Base-by-base conservation (phyloP, 2,888 invertebrate species). In the Vannuccia rotundouncinata region DNA sequence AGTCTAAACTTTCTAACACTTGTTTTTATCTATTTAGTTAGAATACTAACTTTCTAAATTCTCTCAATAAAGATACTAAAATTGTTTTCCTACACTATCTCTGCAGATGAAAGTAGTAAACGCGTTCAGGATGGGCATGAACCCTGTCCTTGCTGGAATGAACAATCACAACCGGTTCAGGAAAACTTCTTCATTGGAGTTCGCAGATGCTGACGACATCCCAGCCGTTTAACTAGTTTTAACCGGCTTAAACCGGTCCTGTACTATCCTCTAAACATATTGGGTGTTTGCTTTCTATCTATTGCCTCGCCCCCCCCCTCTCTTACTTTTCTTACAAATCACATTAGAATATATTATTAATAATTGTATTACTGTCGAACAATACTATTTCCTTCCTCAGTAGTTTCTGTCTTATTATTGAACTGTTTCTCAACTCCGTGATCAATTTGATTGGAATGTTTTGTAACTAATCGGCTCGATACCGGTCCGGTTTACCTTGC, bases 61-160 rank as follows among this genome's bases (percentile, higher is more conserved):
- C n/a, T n/a, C n/a, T n/a, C n/a, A n/a, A n/a, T n/a, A n/a, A n/a
- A n/a, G n/a, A n/a, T n/a, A n/a, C n/a, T n/a, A n/a, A n/a, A 10
- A 45, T 45, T 45, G 45, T 45, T 45, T 45, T 45, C 10, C 45
- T 45, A 45, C 45, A 45, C 45, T 10, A 10, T 5, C 17, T 27
- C 22, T 25, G 29, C 75, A 75, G 75, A 75, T 75, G 29, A 29
- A 31, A 75, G 75, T 75, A 31, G 75, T 75, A 10, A 75, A 75
- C 31, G 75, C 75, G 10, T 75, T 75, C 22, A 22, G 75, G 1
- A 75, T 75, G 75, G 75, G 75, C 2, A 31, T 75, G 75, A 29
- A 75, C 30, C 75, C 29, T 2, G 75, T 29, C 29, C 66, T 66
- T 22, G 75, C 13, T 5, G 75, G 75, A 29, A 75, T 75, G 75